Conservation (phyloP, 1,140 invertebrate species). For the Lanistes nyassanus region DNA sequence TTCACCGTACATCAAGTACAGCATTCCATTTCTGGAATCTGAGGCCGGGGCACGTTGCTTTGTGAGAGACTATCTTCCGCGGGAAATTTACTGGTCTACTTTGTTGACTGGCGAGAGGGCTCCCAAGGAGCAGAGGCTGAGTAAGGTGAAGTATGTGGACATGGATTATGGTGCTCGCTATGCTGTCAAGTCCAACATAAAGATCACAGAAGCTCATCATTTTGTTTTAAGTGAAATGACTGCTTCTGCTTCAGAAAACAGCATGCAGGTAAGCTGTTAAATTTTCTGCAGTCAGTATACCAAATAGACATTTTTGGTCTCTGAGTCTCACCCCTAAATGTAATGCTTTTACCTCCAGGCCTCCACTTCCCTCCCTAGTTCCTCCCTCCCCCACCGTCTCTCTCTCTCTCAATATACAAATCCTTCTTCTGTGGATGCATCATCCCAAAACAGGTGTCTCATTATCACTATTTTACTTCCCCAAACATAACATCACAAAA, state of each 20-base stretch:
- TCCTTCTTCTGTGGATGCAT: no score
- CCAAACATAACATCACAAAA: no score
- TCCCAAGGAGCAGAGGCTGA: conserved; percentile 36
- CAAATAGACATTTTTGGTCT: no score
- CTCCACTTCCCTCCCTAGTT: no score
- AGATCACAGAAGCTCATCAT: conserved; percentile 72
- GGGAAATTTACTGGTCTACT: conserved; percentile 82
- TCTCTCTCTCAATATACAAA: no score
- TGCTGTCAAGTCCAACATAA: conserved; percentile 39
- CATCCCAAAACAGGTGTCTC: no score
- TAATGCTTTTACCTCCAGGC: no score
- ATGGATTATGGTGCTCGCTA: conserved; percentile 24
- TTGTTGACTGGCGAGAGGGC: conserved; percentile 54
- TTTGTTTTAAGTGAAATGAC: conserved; percentile 80
- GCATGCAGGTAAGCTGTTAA: conserved; percentile 55
- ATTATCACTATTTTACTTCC: no score
- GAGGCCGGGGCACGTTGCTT: conserved; percentile 81
- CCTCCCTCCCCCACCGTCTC: no score
- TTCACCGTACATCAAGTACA: conserved; percentile 87
- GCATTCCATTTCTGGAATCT: conserved; percentile 89
- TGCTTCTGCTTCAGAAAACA: conserved; percentile 66
- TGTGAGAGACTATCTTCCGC: conserved; percentile 81
- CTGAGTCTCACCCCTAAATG: no score
- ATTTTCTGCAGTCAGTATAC: no score
- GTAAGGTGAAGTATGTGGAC: conserved; percentile 39